Conservation (phyloP, 2,113 vertebrate species). For the Festucalex cinctus region DNA sequence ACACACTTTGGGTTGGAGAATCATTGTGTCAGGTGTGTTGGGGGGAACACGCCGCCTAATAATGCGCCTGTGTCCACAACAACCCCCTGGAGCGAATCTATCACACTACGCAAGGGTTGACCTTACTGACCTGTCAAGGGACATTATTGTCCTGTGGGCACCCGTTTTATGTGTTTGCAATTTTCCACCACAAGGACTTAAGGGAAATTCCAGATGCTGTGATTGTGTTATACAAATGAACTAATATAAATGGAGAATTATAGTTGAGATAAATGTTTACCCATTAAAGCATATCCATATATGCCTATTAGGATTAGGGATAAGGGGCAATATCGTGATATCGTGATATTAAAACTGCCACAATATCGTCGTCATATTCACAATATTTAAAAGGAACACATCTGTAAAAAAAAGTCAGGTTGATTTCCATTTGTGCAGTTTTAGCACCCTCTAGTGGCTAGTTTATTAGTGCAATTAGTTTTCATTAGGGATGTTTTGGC, state of each 20-base stretch:
- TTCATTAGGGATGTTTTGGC: too few species aligned
- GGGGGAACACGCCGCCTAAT: constrained; percentile 13
- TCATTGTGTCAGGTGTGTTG: constrained; percentile 18
- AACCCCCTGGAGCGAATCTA: constrained; percentile 44
- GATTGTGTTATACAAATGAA: background rate
- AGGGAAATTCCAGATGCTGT: background rate
- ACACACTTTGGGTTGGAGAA: constrained; percentile 9
- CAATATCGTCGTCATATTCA: too few species aligned
- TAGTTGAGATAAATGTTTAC: background rate
- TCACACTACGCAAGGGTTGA: constrained; percentile 46
- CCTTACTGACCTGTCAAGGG: constrained; percentile 58
- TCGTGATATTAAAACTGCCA: too few species aligned
- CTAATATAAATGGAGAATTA: background rate
- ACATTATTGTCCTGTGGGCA: constrained; percentile 43
- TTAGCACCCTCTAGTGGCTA: too few species aligned
- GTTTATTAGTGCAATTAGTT: too few species aligned
- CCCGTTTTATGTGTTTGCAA: constrained; percentile 5
- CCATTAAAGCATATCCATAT: too few species aligned
- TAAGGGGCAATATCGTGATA: too few species aligned
- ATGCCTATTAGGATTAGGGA: too few species aligned
- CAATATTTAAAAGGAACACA: too few species aligned
- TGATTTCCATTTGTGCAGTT: too few species aligned
- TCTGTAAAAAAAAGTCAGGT: too few species aligned
- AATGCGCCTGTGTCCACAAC: constrained; percentile 18
- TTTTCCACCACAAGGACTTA: background rate